Base-by-base conservation (phyloP, 2,797 vertebrate genomes). In the Trematomus bernacchii region DNA sequence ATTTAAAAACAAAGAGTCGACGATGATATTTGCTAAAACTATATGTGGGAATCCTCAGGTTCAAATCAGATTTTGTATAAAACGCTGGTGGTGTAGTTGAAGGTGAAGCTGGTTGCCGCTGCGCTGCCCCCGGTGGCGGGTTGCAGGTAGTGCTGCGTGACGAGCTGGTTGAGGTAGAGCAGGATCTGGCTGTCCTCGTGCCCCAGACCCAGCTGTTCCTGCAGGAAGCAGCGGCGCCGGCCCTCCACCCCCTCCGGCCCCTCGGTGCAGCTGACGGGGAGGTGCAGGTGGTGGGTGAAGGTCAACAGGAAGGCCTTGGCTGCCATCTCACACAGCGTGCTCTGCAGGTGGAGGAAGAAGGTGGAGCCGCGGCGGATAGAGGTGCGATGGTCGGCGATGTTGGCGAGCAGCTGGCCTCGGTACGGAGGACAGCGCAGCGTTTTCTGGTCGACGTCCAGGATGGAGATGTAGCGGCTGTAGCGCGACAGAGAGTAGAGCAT, bases 261-360 rank as follows among this genome's bases (percentile, higher is more conserved):
- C 72, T 99, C 97, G 1, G 88, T 90, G 66, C 92, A 82, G 1
- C 90, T 95, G 80, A 97, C 94, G 3, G 97, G 96, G 73, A 99
- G 93, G 90, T 99, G 98, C 80, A 98, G 93, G 83, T 99, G 97
- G 76, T 98, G 98, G 84, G 98, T 99, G 91, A 99, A 99, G 50
- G 97, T 94, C 19, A 96, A 96, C 64, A 99, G 96, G 92, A 99
- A 99, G 69, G 97, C 98, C 93, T 95, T 97, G 57, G 97, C 95
- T 1, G 94, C 96, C 15, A 99, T 95, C 87, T 95, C 95, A 67
- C 97, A 96, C 66, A 99, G 96, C 75, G 94, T 77, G 66, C 96
- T 96, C 92, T 97, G 97, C 16, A 97, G 87, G 3, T 99, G 97
- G 84, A 99, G 95, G 85, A 95, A 98, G 92, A 98, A 99, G 67